These are phyloP conservation scores for Stigmatopora nigra DNA, from an alignment of 2,113 vertebrate genomes.

Conservation along the genomic window DNA sequence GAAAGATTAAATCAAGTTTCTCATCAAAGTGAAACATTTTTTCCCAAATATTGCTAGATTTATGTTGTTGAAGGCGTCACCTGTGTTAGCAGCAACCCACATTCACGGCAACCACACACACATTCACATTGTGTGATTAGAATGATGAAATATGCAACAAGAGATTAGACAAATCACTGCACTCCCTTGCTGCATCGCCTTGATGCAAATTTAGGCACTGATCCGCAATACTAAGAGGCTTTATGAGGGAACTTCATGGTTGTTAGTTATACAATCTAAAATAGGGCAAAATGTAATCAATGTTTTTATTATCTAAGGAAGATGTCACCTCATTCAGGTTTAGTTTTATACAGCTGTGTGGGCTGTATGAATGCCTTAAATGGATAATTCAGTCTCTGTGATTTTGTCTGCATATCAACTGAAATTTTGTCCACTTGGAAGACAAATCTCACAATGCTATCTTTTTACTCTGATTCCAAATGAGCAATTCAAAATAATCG, in stretches of 20 bases:
- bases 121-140: slow-evolving; percentile 49
- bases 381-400: slow-evolving; percentile 53
- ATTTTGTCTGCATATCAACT: slow-evolving; percentile 49
- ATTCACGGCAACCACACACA: slow-evolving; percentile 5
- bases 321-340: slow-evolving; percentile 52
- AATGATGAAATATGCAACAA: slow-evolving; percentile 70
- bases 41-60: not conserved
- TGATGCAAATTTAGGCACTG: slow-evolving; percentile 71
- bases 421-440: slow-evolving; percentile 46
- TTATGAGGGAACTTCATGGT: slow-evolving; percentile 71
- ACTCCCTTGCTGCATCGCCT: slow-evolving; percentile 60
- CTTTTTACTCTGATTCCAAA: slow-evolving; percentile 28
- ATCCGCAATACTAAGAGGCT: slow-evolving; percentile 74
- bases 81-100: slow-evolving; percentile 28
- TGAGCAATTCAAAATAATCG: slow-evolving; percentile 22
- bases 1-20: slow-evolving; percentile 59
- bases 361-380: slow-evolving; percentile 48
- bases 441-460: slow-evolving; percentile 25
- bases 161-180: slow-evolving; percentile 73
- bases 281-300: slow-evolving; percentile 67
- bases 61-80: slow-evolving; percentile 35
- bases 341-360: slow-evolving; percentile 36
- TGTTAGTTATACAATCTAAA: slow-evolving; percentile 74
- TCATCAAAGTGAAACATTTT: slow-evolving; percentile 40
- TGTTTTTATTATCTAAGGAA: slow-evolving; percentile 64